Evolutionary conservation across 2,888 invertebrate species (phyloP).

Genomic region (Salpingus planirostris): DNA sequence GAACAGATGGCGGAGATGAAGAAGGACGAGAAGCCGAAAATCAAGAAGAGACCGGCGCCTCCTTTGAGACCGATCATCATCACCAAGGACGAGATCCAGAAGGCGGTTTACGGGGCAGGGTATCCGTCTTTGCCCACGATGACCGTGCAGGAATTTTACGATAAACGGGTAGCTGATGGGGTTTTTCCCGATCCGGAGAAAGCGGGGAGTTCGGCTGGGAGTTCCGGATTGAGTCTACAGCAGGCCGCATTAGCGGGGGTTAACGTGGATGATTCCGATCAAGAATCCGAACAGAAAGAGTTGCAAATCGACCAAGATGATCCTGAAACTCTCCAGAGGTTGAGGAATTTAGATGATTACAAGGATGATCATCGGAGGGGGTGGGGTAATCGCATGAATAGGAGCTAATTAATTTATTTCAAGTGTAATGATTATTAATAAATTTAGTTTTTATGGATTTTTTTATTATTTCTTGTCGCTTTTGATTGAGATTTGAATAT

Average conservation of each 20-base stretch:
- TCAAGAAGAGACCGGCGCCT: conserved; percentile 37
- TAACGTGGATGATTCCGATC: conserved; percentile 43
- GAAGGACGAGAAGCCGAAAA: conserved; percentile 37
- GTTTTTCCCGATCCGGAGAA: conserved; percentile 49
- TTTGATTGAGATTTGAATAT: too few species aligned
- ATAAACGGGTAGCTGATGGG: conserved; percentile 53
- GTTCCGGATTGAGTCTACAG: conserved; percentile 31
- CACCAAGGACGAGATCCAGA: conserved; percentile 79
- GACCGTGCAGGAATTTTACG: conserved; percentile 94
- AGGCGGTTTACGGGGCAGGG: conserved; percentile 86
- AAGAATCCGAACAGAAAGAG: conserved; percentile 56
- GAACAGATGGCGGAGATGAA: conserved; percentile 58
- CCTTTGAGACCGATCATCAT: conserved; percentile 78
- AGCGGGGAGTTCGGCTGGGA: conserved; percentile 29
- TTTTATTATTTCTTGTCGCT: too few species aligned
- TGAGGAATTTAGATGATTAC: conserved; percentile 73
- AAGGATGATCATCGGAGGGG: conserved; percentile 82
- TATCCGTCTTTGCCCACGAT: conserved; percentile 90
- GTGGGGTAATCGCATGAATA: conserved; percentile 76
- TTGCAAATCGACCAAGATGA: conserved; percentile 62
- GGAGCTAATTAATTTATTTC: conserved; percentile 48
- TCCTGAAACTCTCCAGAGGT: conserved; percentile 53
- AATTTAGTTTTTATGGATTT: not conserved
- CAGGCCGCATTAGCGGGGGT: conserved; percentile 35
- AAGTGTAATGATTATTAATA: not conserved